Percentiles rank a stretch among this genome's conserved stretches.
These are phyloP conservation scores for Nylanderia fulva DNA, from an alignment of 1,140 invertebrate genomes.

Conservation along the genomic window DNA sequence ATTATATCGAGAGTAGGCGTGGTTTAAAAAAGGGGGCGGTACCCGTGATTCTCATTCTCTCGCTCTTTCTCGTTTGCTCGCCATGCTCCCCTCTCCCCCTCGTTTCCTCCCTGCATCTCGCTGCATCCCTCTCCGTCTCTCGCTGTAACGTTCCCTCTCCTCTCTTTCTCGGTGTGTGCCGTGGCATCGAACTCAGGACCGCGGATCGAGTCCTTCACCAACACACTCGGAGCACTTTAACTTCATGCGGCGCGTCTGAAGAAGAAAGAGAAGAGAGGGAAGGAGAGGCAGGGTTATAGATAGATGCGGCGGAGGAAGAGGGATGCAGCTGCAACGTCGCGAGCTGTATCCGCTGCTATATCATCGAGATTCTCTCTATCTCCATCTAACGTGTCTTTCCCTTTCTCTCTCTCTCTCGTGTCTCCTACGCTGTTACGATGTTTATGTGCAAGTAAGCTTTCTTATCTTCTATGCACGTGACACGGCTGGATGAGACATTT, in stretches of 20 bases:
- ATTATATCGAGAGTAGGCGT: slow-evolving; percentile 81
- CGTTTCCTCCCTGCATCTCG: slow-evolving; percentile 60
- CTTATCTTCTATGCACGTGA: neutral
- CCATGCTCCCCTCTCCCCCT: neutral
- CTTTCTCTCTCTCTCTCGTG: too few species aligned
- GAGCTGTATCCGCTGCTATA: slow-evolving; percentile 51
- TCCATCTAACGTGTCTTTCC: slow-evolving; percentile 26
- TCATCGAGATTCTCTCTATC: slow-evolving; percentile 42
- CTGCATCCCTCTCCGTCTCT: slow-evolving; percentile 50
- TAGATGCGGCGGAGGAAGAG: slow-evolving; percentile 48
- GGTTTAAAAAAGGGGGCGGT: slow-evolving; percentile 84
- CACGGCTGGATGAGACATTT: neutral
- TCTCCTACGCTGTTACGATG: neutral
- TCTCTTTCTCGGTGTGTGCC: slow-evolving; percentile 62
- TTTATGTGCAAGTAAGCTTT: neutral
- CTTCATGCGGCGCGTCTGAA: slow-evolving; percentile 20
- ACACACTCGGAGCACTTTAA: slow-evolving; percentile 60
- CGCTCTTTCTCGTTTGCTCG: slow-evolving; percentile 60
- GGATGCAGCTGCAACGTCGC: slow-evolving; percentile 37
- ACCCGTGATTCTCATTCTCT: slow-evolving; percentile 75
- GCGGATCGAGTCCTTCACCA: slow-evolving; percentile 75
- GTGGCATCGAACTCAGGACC: slow-evolving; percentile 81
- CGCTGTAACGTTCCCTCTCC: slow-evolving; percentile 60
- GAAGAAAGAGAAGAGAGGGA: slow-evolving; percentile 33
- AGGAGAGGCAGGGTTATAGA: slow-evolving; percentile 50